phyloP scores from a whole-genome alignment of 2,888 invertebrate species.

The Cheilosia soror region DNA sequence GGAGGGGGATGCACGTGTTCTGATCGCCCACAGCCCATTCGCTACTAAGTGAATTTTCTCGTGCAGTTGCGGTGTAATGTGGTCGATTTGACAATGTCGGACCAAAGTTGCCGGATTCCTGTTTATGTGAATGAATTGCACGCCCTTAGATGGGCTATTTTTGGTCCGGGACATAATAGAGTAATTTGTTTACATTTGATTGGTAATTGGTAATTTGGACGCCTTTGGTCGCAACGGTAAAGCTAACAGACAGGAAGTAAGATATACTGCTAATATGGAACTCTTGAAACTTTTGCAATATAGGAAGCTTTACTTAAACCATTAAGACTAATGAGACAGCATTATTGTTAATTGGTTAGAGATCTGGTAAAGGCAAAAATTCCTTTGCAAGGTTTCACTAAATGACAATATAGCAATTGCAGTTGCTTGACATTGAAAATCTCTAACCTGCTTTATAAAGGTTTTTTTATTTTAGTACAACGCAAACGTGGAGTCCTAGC shows the following conservation, averaged over 20 bases:
- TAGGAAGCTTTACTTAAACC: neutral
- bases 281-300: neutral
- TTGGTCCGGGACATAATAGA: conserved; percentile 41
- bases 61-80: conserved; percentile 54
- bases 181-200: conserved; percentile 67
- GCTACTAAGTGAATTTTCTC: conserved; percentile 59
- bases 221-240: conserved; percentile 11
- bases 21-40: neutral
- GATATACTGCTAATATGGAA: neutral
- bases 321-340: neutral
- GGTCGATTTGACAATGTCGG: conserved; percentile 68
- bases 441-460: no score
- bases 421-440: neutral
- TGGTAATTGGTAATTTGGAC: conserved; percentile 68
- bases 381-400: neutral
- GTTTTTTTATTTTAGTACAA: no score
- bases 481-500: no score
- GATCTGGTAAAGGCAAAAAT: neutral
- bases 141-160: conserved; percentile 34
- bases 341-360: neutral
- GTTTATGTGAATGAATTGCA: conserved; percentile 44
- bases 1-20: conserved; percentile 50
- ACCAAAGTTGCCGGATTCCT: conserved; percentile 51
- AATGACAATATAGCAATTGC: neutral
- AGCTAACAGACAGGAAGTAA: neutral